These are phyloP conservation scores for Fistularia tabacaria DNA, from an alignment of 2,797 vertebrate species.

Conservation along the genomic window DNA sequence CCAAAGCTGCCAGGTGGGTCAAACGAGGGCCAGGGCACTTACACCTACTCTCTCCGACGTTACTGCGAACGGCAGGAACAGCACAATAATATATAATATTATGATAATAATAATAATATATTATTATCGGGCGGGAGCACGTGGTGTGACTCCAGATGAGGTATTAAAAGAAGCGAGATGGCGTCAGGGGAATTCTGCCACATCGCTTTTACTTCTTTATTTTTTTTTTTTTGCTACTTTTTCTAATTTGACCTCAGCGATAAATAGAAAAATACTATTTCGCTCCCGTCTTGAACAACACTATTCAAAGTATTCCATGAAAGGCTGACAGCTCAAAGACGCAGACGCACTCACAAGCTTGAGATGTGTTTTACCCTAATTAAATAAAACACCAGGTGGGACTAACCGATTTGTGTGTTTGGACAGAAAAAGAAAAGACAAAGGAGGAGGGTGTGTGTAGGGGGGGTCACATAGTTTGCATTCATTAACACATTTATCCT, in stretches of 20 bases:
- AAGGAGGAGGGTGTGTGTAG: background rate
- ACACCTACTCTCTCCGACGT: conserved; percentile 58
- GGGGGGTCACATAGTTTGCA: too few species aligned
- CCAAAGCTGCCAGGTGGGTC: conserved; percentile 49
- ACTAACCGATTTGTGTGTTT: conserved; percentile 12
- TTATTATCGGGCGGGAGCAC: conserved; percentile 47
- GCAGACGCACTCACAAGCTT: conserved; percentile 11
- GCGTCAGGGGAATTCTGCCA: conserved; percentile 71
- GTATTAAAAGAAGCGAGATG: conserved; percentile 65
- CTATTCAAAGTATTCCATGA: conserved; percentile 72
- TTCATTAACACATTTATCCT: too few species aligned
- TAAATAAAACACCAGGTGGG: conserved; percentile 67
- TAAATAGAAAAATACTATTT: conserved; percentile 81
- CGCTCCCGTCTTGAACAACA: conserved; percentile 76
- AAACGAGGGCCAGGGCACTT: conserved; percentile 57
- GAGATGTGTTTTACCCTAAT: conserved; percentile 57
- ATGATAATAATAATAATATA: conserved; percentile 38
- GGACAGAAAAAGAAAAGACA: background rate
- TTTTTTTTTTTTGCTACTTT: background rate
- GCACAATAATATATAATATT: conserved; percentile 57
- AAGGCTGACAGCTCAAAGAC: conserved; percentile 67
- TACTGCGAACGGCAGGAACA: conserved; percentile 62
- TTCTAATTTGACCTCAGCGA: conserved; percentile 72
- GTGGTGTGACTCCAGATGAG: conserved; percentile 69
- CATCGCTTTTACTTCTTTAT: conserved; percentile 14